These are phyloP conservation scores for Rosalia funebris DNA, from an alignment of 2,888 invertebrate species.

Conservation along the genomic window DNA sequence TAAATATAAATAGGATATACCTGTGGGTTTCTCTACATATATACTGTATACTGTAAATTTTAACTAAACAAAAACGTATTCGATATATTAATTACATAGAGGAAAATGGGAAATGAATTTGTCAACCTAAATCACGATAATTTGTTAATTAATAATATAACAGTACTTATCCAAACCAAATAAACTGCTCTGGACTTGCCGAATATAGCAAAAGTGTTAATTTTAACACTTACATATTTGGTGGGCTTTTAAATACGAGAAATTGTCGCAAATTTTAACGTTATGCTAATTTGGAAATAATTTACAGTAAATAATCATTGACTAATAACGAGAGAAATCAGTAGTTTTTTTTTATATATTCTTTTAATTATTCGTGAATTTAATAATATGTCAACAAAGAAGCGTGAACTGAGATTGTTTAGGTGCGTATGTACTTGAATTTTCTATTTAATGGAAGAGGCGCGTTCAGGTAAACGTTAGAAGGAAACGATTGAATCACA, in stretches of 20 bases:
- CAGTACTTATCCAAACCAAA: constrained; percentile 10
- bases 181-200: background rate
- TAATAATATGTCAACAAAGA: background rate
- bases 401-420: background rate
- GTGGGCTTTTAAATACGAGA: constrained; percentile 23
- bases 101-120: too few species aligned
- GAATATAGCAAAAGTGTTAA: constrained; percentile 15
- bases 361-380: background rate
- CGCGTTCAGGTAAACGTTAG: too few species aligned
- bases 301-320: constrained; percentile 1
- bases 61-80: too few species aligned
- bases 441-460: too few species aligned
- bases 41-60: too few species aligned
- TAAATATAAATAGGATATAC: too few species aligned
- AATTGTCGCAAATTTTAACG: constrained; percentile 4
- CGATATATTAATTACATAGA: too few species aligned
- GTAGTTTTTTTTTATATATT: background rate
- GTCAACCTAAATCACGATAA: background rate
- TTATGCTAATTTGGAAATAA: constrained; percentile 16
- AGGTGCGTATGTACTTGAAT: too few species aligned
- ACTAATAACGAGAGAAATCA: background rate
- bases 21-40: too few species aligned
- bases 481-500: too few species aligned
- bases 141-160: constrained; percentile 3
- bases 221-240: constrained; percentile 21